These are phyloP conservation scores for Ginglymostoma cirratum DNA, from an alignment of 2,113 vertebrate species.

Conservation along the genomic window DNA sequence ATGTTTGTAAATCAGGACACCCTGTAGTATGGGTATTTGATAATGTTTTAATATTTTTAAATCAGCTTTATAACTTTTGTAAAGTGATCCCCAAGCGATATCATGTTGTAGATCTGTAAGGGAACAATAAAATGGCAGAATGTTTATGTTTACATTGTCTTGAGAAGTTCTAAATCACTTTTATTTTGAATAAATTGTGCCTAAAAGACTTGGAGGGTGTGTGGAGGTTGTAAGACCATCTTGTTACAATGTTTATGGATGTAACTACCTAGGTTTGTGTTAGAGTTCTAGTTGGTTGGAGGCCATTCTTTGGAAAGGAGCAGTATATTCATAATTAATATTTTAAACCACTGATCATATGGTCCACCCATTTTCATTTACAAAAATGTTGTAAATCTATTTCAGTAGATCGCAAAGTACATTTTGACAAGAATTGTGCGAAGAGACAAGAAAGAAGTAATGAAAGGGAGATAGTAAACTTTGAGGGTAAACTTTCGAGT, in stretches of 20 bases:
- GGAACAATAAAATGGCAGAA: not conserved
- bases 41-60: not conserved
- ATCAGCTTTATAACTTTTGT: not conserved
- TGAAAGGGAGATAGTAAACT: too few relatives aligned
- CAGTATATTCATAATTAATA: not conserved
- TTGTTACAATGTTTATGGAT: not conserved
- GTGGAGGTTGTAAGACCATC: not conserved
- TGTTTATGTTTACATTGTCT: not conserved
- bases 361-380: not conserved
- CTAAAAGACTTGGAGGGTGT: not conserved
- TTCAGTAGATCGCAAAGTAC: not conserved
- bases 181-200: not conserved
- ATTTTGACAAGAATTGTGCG: not conserved
- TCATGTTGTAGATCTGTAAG: not conserved
- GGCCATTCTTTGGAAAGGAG: not conserved
- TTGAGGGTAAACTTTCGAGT: too few relatives aligned
- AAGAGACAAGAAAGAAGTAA: not conserved
- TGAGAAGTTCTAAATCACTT: not conserved
- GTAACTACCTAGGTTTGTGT: not conserved
- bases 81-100: not conserved
- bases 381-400: not conserved
- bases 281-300: not conserved
- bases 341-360: not conserved
- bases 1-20: too few relatives aligned
- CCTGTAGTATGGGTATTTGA: not conserved